These are phyloP conservation scores for Lampropteryx suffumata DNA, from an alignment of 2,888 invertebrate genomes.

Conservation along the genomic window DNA sequence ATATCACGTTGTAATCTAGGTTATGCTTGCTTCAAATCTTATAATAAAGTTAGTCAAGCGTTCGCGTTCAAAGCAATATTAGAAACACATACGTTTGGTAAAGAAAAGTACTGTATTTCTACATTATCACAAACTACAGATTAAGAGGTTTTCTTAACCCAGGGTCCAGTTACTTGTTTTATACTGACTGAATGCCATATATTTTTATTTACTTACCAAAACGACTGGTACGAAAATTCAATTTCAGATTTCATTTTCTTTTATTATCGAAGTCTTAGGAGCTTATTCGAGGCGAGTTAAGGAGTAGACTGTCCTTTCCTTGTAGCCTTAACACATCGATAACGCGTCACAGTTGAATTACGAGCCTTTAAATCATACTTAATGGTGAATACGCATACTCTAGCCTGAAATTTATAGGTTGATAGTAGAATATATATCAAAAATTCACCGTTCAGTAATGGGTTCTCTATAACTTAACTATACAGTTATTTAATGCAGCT, in stretches of 20 bases:
- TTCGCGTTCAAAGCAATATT: background rate
- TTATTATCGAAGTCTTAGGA: conserved; percentile 29
- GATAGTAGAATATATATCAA: conserved; percentile 64
- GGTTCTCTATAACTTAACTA: conserved; percentile 34
- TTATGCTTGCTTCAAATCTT: conserved; percentile 5
- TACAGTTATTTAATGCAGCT: conserved; percentile 40
- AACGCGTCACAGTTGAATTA: conserved; percentile 65
- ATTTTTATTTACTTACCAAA: conserved; percentile 9
- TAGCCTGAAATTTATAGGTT: conserved; percentile 65
- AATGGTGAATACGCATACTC: conserved; percentile 76
- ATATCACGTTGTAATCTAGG: conserved; percentile 19
- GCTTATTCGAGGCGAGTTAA: conserved; percentile 30
- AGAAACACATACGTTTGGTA: background rate
- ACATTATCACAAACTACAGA: too few relatives aligned
- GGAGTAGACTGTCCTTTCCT: conserved; percentile 47
- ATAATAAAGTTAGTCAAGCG: background rate
- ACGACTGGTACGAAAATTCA: conserved; percentile 18
- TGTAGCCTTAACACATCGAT: conserved; percentile 58
- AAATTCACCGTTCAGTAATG: conserved; percentile 53
- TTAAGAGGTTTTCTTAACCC: too few relatives aligned
- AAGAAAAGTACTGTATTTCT: too few relatives aligned
- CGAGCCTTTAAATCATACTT: conserved; percentile 71
- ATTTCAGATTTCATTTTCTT: conserved; percentile 32
- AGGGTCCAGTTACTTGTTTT: too few relatives aligned
- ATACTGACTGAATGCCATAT: background rate